Conservation (phyloP, 35 echinoderm and acorn worm genomes). For the Heliocidaris erythrogramma region DNA sequence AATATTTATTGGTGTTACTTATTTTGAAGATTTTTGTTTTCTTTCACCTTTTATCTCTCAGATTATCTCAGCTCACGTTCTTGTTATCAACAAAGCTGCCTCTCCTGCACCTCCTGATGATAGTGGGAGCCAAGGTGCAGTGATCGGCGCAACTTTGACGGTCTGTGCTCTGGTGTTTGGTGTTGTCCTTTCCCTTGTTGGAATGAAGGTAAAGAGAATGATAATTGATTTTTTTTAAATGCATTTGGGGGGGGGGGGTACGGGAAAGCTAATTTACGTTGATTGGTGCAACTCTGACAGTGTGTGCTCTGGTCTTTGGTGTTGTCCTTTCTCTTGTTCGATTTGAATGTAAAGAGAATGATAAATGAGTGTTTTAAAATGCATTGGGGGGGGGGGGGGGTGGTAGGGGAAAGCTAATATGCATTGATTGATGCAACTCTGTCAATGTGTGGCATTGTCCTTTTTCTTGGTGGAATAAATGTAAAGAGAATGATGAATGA, state of each 20-base stretch:
- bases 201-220: background rate
- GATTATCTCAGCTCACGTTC: background rate
- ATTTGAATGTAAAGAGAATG: no score
- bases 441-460: no score
- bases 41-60: background rate
- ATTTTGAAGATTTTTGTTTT: background rate
- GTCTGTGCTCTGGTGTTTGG: background rate
- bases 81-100: background rate
- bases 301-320: background rate
- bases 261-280: no score
- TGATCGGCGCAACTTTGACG: constrained; percentile 4
- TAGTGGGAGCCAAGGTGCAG: background rate
- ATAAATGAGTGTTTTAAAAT: no score
- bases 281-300: no score
- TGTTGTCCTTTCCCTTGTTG: no score
- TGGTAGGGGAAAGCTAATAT: no score
- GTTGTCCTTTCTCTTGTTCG: no score
- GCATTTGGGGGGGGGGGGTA: background rate
- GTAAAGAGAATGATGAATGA: background rate
- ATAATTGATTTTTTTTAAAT: background rate
- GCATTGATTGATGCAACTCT: no score
- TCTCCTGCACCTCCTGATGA: background rate
- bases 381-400: no score
- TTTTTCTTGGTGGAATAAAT: no score
- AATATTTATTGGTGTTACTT: background rate